phyloP scores from a whole-genome alignment of 37 sponge, comb jelly and placozoan genomes.

The Petrosia ficiformis region DNA sequence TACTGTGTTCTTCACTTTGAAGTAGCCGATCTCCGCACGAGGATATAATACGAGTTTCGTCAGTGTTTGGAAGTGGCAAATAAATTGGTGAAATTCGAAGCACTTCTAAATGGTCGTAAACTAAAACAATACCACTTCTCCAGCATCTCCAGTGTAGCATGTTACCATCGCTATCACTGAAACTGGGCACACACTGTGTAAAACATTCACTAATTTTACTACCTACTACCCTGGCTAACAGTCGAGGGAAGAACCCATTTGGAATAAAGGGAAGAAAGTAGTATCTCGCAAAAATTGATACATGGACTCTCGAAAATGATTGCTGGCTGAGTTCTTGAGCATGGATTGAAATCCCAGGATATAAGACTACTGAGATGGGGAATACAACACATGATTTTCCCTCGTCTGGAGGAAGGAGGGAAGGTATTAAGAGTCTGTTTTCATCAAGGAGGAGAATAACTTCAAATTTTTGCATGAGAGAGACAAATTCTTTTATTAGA shows the following conservation, averaged over 20 bases:
- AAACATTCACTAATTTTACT: conserved; percentile 33
- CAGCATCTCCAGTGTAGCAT: conserved; percentile 71
- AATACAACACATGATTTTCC: conserved; percentile 30
- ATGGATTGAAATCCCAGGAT: not conserved
- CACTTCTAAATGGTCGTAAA: conserved; percentile 57
- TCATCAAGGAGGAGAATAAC: conserved; percentile 62
- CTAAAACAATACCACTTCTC: conserved; percentile 64
- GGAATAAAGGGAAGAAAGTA: conserved; percentile 69
- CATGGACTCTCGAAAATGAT: conserved; percentile 31
- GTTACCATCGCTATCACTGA: conserved; percentile 9
- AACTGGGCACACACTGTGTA: not conserved
- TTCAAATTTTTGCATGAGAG: conserved; percentile 80
- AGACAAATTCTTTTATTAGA: conserved; percentile 20
- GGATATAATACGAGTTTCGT: conserved; percentile 18
- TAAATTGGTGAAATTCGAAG: conserved; percentile 46
- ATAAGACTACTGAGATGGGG: not conserved
- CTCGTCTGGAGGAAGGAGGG: conserved; percentile 70
- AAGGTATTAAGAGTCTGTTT: conserved; percentile 65
- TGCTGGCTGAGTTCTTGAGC: not conserved
- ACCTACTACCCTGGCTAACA: conserved; percentile 69
- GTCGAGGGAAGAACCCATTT: conserved; percentile 78
- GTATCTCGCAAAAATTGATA: conserved; percentile 18
- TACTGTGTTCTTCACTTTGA: conserved; percentile 9
- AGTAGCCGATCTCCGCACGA: not conserved
- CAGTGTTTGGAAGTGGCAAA: conserved; percentile 18